Base-by-base conservation (phyloP, 2,113 vertebrate species). In the Meriones unguiculatus region DNA sequence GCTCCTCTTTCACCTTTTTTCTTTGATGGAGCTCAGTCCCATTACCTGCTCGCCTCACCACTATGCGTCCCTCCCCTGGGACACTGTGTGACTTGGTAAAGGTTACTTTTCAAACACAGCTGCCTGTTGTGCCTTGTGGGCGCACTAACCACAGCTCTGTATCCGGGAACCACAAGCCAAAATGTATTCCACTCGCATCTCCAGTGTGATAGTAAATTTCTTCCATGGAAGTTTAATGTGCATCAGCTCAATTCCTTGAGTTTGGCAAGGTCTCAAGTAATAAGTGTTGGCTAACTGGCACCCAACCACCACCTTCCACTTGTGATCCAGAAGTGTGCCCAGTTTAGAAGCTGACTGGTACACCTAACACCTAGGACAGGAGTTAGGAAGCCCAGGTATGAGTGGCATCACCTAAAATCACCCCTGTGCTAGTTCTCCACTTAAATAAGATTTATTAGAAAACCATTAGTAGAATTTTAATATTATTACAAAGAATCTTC, bases 361-460 rank as follows among this genome's bases (percentile, higher is more conserved):
- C 52, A 86, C 12, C 54, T 81, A 67, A 41, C 7, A 30, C 85
- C 62, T 78, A 87, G 11, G 50, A 18, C 14, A 87, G 30, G 75
- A 91, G 64, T 85, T 70, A 24, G 24, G 77, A 80, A 35, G 50
- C 80, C 59, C 70, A n/a, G 73, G 12, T 62, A 73, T 69, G 50
- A 65, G 8, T 88, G 28, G 91, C 65, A 25, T 46, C 9, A 32
- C 28, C 57, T 75, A 84, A 72, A 80, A 82, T 28, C 14, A 72
- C 35, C 59, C 46, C 35, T 41, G 57, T n/a, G 72, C 52, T 30
- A 89, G 46, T 72, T 32, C 72, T 35, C 25, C 32, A 62, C 59
- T 89, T 94, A 88, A 91, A 89, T 22, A n/a, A 65, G 65, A 54
- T 50, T 91, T 82, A 89, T 38, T 81, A 28, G 32, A 32, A 92